Evolutionary conservation across 2,797 vertebrate species (phyloP).

Genomic region (Ctenopoma kingsleyae): DNA sequence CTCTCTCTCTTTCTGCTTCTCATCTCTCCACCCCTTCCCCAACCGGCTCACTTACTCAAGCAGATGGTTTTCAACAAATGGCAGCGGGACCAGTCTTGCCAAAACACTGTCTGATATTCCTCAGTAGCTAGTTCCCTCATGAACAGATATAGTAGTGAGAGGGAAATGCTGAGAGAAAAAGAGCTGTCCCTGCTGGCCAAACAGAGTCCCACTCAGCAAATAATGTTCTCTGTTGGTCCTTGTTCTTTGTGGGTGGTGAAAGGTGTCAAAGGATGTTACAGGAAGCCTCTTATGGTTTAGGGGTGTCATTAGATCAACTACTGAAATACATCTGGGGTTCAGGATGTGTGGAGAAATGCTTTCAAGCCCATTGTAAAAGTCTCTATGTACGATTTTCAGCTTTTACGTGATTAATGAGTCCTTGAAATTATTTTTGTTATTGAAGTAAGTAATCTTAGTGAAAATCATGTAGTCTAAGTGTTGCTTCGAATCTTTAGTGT

Average conservation of each 20-base stretch:
- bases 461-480: neutral
- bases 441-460: neutral
- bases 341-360: neutral
- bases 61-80: conserved; percentile 67
- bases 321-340: neutral
- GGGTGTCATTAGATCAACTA: conserved; percentile 16
- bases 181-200: conserved; percentile 44
- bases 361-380: neutral
- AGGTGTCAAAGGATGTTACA: conserved; percentile 21
- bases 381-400: neutral
- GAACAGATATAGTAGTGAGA: conserved; percentile 47
- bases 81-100: conserved; percentile 41
- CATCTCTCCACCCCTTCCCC: conserved; percentile 44
- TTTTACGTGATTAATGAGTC: neutral
- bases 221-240: conserved; percentile 48
- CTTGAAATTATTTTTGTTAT: neutral
- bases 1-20: conserved; percentile 25
- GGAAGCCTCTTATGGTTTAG: conserved; percentile 13
- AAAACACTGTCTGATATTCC: conserved; percentile 63
- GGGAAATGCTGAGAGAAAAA: conserved; percentile 49
- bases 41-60: conserved; percentile 49
- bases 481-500: neutral
- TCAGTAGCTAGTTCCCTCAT: conserved; percentile 45
- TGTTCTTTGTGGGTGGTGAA: conserved; percentile 31
- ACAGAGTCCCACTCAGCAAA: conserved; percentile 52